Conservation (phyloP, 2,113 vertebrate species). For the Chunga burmeisteri region DNA sequence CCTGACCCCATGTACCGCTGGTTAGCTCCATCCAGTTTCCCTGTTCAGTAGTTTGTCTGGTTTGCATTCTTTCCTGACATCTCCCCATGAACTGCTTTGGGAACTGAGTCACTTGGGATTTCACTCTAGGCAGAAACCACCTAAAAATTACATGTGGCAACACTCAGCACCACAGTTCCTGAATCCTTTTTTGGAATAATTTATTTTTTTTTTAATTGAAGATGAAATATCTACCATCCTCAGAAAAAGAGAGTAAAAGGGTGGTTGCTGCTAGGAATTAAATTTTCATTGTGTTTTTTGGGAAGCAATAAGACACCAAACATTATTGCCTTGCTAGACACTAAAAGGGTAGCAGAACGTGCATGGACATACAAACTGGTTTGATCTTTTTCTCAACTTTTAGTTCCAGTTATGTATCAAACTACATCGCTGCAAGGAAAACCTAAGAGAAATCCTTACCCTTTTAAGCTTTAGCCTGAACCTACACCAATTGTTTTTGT, state of each 20-base stretch:
- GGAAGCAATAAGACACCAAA: neutral
- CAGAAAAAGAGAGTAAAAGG: neutral
- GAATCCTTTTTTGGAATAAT: neutral
- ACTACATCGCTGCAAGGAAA: neutral
- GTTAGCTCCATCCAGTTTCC: neutral
- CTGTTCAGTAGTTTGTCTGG: neutral
- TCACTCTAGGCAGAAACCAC: neutral
- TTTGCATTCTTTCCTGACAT: neutral
- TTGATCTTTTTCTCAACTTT: neutral
- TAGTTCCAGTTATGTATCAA: neutral
- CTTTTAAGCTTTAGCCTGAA: neutral
- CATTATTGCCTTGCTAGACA: neutral
- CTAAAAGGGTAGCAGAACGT: neutral
- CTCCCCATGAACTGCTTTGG: rapidly evolving
- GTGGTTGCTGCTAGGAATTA: neutral
- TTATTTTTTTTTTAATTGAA: neutral
- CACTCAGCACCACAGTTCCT: neutral
- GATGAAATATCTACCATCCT: neutral
- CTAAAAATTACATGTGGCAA: rapidly evolving
- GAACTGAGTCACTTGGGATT: neutral
- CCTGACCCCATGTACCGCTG: rapidly evolving
- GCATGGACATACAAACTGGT: neutral
- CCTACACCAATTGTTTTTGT: neutral
- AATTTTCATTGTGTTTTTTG: neutral
- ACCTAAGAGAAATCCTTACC: neutral